phyloP scores from a whole-genome alignment of 2,113 vertebrate genomes.

The Saimiri boliviensis region DNA sequence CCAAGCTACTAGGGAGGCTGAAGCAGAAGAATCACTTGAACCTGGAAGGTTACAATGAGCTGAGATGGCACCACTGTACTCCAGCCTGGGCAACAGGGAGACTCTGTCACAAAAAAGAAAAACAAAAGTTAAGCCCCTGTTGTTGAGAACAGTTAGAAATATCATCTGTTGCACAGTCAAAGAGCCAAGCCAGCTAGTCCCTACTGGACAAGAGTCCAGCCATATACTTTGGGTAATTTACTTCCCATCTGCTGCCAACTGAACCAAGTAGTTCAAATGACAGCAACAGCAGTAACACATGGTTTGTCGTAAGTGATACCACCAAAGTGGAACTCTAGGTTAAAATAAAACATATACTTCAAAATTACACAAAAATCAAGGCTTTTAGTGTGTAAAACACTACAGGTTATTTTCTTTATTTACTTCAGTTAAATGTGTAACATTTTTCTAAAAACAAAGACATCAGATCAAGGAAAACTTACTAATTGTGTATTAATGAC shows the following conservation, averaged over 20 bases:
- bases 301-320: background rate
- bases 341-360: background rate
- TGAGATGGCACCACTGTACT: too few relatives aligned
- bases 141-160: slow-evolving; percentile 36
- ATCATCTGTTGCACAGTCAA: background rate
- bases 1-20: too few relatives aligned
- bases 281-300: background rate
- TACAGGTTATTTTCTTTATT: background rate
- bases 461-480: background rate
- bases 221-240: background rate
- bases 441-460: background rate
- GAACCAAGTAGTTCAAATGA: background rate
- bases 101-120: too few relatives aligned
- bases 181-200: background rate
- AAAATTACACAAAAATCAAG: background rate
- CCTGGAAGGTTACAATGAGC: too few relatives aligned
- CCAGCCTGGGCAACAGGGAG: too few relatives aligned
- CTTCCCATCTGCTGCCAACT: background rate
- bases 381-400: background rate
- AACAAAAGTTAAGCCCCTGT: too few relatives aligned
- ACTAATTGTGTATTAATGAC: background rate
- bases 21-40: too few relatives aligned
- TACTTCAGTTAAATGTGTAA: background rate
- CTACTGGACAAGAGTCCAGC: background rate
- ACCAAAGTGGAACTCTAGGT: background rate